Evolutionary conservation across 2,797 vertebrate species (phyloP).

Genomic region (Muraenolepis orangiensis): DNA sequence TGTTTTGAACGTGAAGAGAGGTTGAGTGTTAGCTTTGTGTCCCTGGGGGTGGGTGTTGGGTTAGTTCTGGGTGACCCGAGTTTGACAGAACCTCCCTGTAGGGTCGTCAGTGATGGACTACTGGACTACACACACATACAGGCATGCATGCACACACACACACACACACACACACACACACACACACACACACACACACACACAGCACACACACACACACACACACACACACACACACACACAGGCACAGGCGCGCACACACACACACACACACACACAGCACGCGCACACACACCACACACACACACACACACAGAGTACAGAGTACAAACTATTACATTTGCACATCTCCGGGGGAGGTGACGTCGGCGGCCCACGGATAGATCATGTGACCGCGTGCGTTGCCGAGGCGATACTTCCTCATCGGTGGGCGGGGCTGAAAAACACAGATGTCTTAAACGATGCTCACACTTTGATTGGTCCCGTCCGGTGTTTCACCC

Average conservation of each 20-base stretch:
- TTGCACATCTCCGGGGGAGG: too few relatives aligned
- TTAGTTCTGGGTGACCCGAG: neutral
- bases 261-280: neutral
- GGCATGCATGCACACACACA: conserved; percentile 1
- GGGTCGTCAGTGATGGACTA: neutral
- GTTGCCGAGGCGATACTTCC: too few relatives aligned
- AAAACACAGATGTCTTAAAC: too few relatives aligned
- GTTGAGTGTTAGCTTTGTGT: too few relatives aligned
- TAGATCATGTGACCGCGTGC: too few relatives aligned
- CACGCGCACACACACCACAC: neutral
- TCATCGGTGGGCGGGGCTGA: too few relatives aligned
- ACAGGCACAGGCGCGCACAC: neutral
- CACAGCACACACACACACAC: neutral
- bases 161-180: conserved; percentile 8
- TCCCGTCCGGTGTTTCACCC: too few relatives aligned
- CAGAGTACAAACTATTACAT: neutral
- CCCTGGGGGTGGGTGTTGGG: neutral
- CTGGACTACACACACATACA: conserved; percentile 6
- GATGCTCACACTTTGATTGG: too few relatives aligned
- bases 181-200: too few relatives aligned
- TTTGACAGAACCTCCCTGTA: neutral
- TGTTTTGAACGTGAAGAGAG: too few relatives aligned
- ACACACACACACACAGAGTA: neutral
- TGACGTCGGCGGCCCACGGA: too few relatives aligned
- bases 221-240: neutral